Percentiles rank a stretch among this genome's conserved stretches.
Evolutionary conservation across 2,797 vertebrate species (phyloP).

Genomic region (Apodemus agrarius): DNA sequence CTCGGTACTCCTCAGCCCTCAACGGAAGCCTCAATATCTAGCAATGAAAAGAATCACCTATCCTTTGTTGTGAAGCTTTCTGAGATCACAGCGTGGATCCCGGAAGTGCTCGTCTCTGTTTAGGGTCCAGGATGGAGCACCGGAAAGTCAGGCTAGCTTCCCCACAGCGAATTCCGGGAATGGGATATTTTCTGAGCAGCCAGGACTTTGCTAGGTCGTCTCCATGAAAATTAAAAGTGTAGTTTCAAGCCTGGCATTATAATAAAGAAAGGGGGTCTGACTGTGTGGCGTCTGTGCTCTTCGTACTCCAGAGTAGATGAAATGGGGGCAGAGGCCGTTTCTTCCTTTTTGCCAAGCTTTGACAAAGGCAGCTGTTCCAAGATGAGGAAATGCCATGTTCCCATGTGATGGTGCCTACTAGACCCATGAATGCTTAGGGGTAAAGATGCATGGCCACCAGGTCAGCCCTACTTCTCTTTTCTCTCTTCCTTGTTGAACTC

Average conservation of each 20-base stretch:
- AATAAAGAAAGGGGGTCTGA: not conserved
- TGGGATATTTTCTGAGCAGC: not conserved
- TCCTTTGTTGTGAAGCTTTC: conserved; percentile 9
- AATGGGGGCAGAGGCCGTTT: not conserved
- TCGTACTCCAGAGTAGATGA: not conserved
- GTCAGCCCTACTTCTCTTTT: conserved; percentile 1
- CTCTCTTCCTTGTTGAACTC: not conserved
- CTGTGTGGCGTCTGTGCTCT: not conserved
- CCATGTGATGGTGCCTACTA: not conserved
- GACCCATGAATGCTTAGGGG: conserved; percentile 17
- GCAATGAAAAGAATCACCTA: not conserved
- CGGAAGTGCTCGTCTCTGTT: not conserved
- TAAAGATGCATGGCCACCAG: not conserved
- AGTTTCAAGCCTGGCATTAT: not conserved
- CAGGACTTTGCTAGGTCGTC: not conserved
- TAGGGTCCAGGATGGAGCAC: not conserved
- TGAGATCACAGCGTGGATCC: not conserved
- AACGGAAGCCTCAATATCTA: not conserved
- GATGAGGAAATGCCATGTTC: not conserved
- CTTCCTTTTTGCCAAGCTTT: conserved; percentile 15
- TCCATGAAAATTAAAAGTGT: conserved; percentile 25
- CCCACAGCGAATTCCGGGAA: not conserved
- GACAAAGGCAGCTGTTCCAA: not conserved
- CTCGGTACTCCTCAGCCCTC: not conserved
- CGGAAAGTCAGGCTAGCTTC: not conserved